phyloP scores from a whole-genome alignment of 2,888 invertebrate genomes.

The Acronicta alni region DNA sequence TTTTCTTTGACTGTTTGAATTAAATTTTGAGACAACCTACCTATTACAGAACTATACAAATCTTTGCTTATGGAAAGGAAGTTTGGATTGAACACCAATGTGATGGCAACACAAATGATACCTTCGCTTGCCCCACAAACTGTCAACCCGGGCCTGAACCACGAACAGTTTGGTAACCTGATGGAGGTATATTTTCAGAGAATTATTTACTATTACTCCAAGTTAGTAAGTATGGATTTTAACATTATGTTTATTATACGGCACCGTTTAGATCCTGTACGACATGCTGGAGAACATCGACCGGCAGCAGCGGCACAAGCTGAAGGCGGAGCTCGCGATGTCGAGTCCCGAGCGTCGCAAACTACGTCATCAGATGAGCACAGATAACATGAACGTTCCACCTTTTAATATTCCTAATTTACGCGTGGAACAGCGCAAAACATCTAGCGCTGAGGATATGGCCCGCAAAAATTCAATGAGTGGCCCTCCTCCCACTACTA shows the following conservation, averaged over 20 bases:
- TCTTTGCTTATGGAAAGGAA: conserved; percentile 96
- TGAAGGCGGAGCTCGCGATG: conserved; percentile 94
- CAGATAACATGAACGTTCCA: conserved; percentile 95
- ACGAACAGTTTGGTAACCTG: conserved; percentile 78
- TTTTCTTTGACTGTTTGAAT: neutral
- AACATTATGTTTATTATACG: conserved; percentile 19
- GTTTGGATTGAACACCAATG: conserved; percentile 96
- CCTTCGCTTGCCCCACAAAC: conserved; percentile 97
- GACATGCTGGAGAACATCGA: conserved; percentile 98
- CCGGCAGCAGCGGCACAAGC: conserved; percentile 95
- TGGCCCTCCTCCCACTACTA: conserved; percentile 67
- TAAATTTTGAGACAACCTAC: conserved; percentile 27
- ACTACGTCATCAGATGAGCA: conserved; percentile 94
- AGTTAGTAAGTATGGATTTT: conserved; percentile 3
- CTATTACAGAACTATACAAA: conserved; percentile 95
- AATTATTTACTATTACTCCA: neutral
- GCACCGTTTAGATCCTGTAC: conserved; percentile 91
- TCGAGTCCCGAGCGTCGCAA: conserved; percentile 93
- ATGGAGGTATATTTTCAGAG: conserved; percentile 73
- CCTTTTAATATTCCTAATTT: conserved; percentile 97
- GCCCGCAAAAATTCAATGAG: conserved; percentile 95
- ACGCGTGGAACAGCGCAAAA: conserved; percentile 95
- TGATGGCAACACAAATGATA: conserved; percentile 98
- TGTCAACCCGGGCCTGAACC: conserved; percentile 92
- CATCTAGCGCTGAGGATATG: conserved; percentile 97